phyloP scores from a whole-genome alignment of 2,797 vertebrate species.

The Clarias pachynema region DNA sequence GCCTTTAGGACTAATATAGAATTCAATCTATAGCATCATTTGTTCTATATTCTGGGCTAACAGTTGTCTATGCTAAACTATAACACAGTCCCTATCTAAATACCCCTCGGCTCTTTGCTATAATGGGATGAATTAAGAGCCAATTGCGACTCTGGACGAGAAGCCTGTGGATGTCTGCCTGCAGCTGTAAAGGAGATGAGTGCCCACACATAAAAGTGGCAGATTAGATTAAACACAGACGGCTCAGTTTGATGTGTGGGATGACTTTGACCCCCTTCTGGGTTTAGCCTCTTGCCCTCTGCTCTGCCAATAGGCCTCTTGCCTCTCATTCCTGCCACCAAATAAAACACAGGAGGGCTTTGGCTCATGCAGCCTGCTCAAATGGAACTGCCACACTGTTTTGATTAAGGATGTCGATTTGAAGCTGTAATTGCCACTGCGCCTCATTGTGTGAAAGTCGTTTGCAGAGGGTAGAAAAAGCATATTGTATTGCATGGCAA shows the following conservation, averaged over 20 bases:
- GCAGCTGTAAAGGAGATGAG: slow-evolving; percentile 46
- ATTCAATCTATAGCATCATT: not conserved
- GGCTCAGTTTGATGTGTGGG: slow-evolving; percentile 48
- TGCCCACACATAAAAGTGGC: slow-evolving; percentile 52
- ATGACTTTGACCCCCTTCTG: slow-evolving; percentile 48
- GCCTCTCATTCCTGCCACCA: slow-evolving; percentile 31
- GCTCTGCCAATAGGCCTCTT: slow-evolving; percentile 18
- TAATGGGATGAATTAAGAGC: slow-evolving; percentile 49
- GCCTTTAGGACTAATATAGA: not conserved
- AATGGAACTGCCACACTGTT: slow-evolving; percentile 76
- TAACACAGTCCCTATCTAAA: slow-evolving; percentile 18
- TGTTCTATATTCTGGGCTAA: not conserved
- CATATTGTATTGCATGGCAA: slow-evolving; percentile 68
- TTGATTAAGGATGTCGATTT: slow-evolving; percentile 75
- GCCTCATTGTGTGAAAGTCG: slow-evolving; percentile 60
- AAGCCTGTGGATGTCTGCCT: slow-evolving; percentile 26
- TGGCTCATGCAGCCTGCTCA: slow-evolving; percentile 65
- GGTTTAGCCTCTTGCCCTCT: slow-evolving; percentile 30
- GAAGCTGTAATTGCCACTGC: slow-evolving; percentile 73
- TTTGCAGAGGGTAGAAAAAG: slow-evolving; percentile 69
- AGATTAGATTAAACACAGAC: slow-evolving; percentile 52
- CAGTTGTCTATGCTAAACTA: slow-evolving; percentile 1
- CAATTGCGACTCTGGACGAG: slow-evolving; percentile 33
- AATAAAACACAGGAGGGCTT: slow-evolving; percentile 51
- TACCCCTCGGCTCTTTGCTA: slow-evolving; percentile 21